phyloP scores from a whole-genome alignment of 1,140 invertebrate species.

The Cataglyphis hispanica region DNA sequence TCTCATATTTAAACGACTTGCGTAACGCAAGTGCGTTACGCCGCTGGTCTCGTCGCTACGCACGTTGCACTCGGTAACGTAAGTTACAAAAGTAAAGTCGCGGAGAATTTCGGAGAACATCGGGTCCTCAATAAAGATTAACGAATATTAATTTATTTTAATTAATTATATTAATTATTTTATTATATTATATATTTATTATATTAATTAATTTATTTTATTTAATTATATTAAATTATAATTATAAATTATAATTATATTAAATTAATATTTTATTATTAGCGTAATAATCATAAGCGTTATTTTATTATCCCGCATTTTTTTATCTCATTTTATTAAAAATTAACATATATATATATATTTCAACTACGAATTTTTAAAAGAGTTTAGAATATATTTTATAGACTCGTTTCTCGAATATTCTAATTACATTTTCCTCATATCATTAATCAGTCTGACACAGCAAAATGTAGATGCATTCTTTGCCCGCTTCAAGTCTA shows the following conservation, averaged over 20 bases:
- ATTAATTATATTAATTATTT: no score
- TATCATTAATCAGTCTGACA: slow-evolving; percentile 52
- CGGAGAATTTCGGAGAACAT: slow-evolving; percentile 13
- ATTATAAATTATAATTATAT: no score
- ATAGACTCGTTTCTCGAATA: slow-evolving; percentile 16
- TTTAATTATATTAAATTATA: no score
- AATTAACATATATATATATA: background rate
- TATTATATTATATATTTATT: no score
- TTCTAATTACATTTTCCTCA: slow-evolving; percentile 1
- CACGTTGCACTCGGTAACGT: background rate
- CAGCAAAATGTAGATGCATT: slow-evolving; percentile 18
- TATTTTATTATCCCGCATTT: background rate
- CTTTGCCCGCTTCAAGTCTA: slow-evolving; percentile 11
- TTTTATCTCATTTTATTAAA: background rate
- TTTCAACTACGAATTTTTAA: no score
- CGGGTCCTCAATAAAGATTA: background rate
- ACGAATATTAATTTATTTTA: background rate
- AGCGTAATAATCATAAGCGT: background rate
- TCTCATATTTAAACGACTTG: slow-evolving; percentile 23
- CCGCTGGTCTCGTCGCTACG: background rate
- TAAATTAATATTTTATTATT: no score
- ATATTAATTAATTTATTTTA: no score
- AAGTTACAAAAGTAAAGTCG: background rate
- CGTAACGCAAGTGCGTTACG: slow-evolving; percentile 36
- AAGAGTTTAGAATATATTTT: background rate